Base-by-base conservation (phyloP, 2,888 invertebrate species). In the Onthophagus sagittarius region DNA sequence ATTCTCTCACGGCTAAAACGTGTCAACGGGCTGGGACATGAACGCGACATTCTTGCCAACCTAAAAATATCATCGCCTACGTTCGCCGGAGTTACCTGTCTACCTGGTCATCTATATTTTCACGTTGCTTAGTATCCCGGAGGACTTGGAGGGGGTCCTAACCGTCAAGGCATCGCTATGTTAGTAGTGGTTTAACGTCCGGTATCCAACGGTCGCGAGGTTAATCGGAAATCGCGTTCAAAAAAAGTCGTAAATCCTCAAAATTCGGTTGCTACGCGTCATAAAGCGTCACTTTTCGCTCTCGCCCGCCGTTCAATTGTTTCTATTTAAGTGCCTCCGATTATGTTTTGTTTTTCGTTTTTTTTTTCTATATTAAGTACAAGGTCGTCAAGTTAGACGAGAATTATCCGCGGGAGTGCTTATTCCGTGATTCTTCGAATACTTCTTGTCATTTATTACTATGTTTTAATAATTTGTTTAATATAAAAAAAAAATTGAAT, bases 71-170 rank as follows among this genome's bases (percentile, higher is more conserved):
- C 67, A 67, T 67, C 67, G 15, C 6, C 67, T 6, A 6, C 15
- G n/a, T 31, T n/a, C 23, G 62, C 70, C 31, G 70, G 63, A 70
- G 70, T 72, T 74, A 69, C 67, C 63, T 74, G 67, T 83, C 84
- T 85, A 85, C 85, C 85, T 85, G 84, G 80, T 5, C n/a, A 79
- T 75, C 77, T 78, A 85, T 79, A 79, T 69, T 72, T 74, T 74
- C 74, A 72, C 69, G 71, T 64, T 15, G 72, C 32, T 15, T 65
- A 65, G 62, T 71, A 73, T 64, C 69, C 69, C 63, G 9, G 23
- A 67, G 72, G 23, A 53, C 69, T 76, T 76, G 79, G 79, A 78
- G 79, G 79, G 80, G 78, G 76, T 75, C 76, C 76, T 77, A 79
- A 79, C 79, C 79, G 79, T 79, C 79, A 76, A 74, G 75, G 72